Evolutionary conservation across 2,113 vertebrate species (phyloP), one percentile per base, ranked within the genome.

Genomic region (Corythoichthys haematopterus): DNA sequence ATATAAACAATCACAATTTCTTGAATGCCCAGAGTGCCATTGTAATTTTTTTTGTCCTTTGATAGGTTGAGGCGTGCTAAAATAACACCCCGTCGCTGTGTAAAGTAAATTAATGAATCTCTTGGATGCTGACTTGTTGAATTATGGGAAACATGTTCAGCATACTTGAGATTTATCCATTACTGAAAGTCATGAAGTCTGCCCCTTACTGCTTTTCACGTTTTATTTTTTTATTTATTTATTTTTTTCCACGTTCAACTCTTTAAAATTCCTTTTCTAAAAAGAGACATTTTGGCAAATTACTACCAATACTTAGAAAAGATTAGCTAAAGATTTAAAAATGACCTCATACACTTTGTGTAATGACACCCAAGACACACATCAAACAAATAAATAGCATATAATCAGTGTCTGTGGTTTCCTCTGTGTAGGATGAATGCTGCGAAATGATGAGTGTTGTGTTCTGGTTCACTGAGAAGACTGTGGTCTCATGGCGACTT

Each of bases 361-460:
- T 43, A 20, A 45, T 12, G 59, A 58, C 63, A 70, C 71, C 71
- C 57, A 66, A 33, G 72, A 73, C 61, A 40, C 60, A 52, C 43
- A 64, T 15, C 33, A 66, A 38, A 56, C 40, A 76, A 76, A 86
- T 72, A 86, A 78, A 79, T 52, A 78, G 72, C 73, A 77, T 85
- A 78, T 86, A 85, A 87, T 89, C 69, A 87, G 80, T 79, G 85
- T 84, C 77, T 76, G 48, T 71, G 62, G 80, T 48, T 87, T 87
- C 83, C 81, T 81, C 70, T 76, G 75, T 40, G 65, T 47, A 72
- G 77, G 66, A 77, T 71, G 74, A 71, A 71, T 62, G 52, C 74
- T 59, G 40, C 83, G 75, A 83, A 86, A 86, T 86, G 83, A 84
- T 85, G 65, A 84, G 84, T 75, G 81, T 86, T 86, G 83, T 81